Percentiles rank a stretch among this genome's conserved stretches.
Conservation (phyloP, 2,888 invertebrate species). For the Epistrophe eligans region DNA sequence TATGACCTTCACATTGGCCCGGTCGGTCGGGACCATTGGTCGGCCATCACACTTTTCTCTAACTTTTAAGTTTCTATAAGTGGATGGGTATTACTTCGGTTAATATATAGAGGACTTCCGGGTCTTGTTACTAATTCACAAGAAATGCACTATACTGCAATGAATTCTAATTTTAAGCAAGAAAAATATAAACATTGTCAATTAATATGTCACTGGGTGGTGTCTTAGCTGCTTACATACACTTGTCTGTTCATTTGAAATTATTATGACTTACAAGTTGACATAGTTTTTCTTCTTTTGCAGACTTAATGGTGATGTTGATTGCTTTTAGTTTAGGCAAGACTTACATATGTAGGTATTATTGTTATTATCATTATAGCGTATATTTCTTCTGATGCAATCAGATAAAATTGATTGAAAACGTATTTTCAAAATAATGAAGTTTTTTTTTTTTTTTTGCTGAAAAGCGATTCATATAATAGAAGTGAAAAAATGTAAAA, state of each 20-base stretch:
- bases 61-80: slow-evolving; percentile 43
- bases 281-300: not conserved
- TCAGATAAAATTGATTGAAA: no score
- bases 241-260: not conserved
- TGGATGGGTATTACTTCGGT: slow-evolving; percentile 17
- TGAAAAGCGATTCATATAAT: no score
- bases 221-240: not conserved
- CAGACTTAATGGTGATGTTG: not conserved
- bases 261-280: slow-evolving; percentile 18
- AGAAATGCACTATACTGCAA: not conserved
- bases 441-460: no score
- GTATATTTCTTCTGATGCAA: no score
- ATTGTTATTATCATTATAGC: not conserved
- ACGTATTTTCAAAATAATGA: no score
- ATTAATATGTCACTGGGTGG: not conserved
- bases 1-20: slow-evolving; percentile 71
- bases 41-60: slow-evolving; percentile 35
- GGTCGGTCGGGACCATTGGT: slow-evolving; percentile 17
- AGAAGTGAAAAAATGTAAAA: no score
- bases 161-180: slow-evolving; percentile 1
- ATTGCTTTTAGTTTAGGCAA: not conserved
- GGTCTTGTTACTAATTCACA: not conserved
- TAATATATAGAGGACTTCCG: slow-evolving; percentile 6
- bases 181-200: slow-evolving; percentile 11
- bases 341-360: not conserved